These are phyloP conservation scores for Rhinoptilus africanus DNA, from an alignment of 2,113 vertebrate genomes.

Conservation along the genomic window DNA sequence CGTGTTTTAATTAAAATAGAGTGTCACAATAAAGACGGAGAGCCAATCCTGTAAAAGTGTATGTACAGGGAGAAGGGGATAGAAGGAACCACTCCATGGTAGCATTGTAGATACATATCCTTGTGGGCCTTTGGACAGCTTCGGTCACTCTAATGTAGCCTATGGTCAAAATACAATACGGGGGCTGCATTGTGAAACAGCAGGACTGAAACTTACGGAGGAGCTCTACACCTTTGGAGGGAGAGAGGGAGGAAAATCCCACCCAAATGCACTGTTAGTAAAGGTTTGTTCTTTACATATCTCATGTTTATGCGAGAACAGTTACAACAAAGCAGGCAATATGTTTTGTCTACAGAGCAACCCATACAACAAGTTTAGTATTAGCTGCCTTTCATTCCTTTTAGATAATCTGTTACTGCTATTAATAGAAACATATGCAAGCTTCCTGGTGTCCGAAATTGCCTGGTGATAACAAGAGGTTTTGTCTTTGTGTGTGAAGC, in stretches of 20 bases:
- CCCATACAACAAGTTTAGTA: not conserved
- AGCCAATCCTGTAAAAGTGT: not conserved
- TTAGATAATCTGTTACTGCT: not conserved
- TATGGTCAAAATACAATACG: accelerated
- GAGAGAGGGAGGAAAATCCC: not conserved
- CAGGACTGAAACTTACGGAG: not conserved
- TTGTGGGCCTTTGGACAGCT: not conserved
- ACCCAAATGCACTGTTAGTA: not conserved
- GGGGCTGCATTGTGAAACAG: not conserved
- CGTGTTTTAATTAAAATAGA: conserved; percentile 10
- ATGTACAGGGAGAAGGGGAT: not conserved
- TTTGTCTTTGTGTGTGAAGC: not conserved
- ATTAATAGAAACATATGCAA: conserved; percentile 5
- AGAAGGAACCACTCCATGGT: not conserved
- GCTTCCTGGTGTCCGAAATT: not conserved
- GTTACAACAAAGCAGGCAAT: not conserved
- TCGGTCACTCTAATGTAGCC: accelerated
- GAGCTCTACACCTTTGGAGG: not conserved
- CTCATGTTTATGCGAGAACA: not conserved
- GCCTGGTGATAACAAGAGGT: not conserved
- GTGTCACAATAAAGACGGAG: not conserved
- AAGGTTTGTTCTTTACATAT: not conserved
- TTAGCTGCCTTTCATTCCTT: conserved; percentile 34
- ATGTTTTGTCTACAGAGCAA: not conserved
- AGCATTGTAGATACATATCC: not conserved